phyloP scores from a whole-genome alignment of 2,888 invertebrate genomes.

The Torymus aiolomorphi region DNA sequence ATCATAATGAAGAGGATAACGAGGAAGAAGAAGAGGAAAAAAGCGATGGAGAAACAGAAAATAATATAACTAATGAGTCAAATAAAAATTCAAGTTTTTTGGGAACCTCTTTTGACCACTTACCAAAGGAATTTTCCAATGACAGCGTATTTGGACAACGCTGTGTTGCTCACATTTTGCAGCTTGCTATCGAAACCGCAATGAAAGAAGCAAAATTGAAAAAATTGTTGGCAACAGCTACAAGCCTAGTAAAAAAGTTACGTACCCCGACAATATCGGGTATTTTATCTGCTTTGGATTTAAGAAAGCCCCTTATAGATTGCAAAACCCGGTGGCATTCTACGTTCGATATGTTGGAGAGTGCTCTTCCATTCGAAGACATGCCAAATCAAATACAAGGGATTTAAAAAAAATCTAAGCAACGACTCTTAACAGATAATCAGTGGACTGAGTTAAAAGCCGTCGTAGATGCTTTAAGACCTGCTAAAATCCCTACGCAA shows the following conservation, averaged over 20 bases:
- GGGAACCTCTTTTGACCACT: neutral
- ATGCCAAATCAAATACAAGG: neutral
- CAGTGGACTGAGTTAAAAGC: neutral
- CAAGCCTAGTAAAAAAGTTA: too few relatives aligned
- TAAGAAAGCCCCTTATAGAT: slow-evolving; percentile 14
- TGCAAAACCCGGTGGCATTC: slow-evolving; percentile 15
- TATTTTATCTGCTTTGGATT: neutral
- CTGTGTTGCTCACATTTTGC: neutral
- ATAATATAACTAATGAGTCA: too few relatives aligned
- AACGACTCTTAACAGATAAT: slow-evolving; percentile 15
- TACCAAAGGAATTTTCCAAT: neutral
- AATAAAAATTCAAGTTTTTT: too few relatives aligned
- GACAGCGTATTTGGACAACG: neutral
- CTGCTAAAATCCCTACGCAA: slow-evolving; percentile 21
- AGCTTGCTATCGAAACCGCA: neutral
- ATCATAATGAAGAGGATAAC: neutral
- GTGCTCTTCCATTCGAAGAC: neutral
- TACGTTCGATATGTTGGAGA: neutral
- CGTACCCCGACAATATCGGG: neutral
- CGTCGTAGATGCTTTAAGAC: slow-evolving; percentile 4
- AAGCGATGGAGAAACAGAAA: too few relatives aligned
- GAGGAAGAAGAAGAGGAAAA: neutral
- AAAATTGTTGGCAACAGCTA: too few relatives aligned
- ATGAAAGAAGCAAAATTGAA: too few relatives aligned
- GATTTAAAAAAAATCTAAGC: neutral